These are phyloP conservation scores for Drosophila busckii DNA, from an alignment of 1,140 invertebrate species.

Conservation along the genomic window DNA sequence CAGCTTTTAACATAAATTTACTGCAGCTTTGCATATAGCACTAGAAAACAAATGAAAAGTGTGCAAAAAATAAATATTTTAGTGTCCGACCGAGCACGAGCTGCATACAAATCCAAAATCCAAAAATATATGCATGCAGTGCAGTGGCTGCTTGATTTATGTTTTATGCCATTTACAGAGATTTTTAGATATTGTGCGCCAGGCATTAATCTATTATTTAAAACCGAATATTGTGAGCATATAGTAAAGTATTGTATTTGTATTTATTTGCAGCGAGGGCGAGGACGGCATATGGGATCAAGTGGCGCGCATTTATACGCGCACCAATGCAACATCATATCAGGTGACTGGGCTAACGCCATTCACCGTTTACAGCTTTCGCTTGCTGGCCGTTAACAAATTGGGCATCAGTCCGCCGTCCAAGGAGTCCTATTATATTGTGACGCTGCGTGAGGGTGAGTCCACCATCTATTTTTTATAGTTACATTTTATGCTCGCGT, in stretches of 20 bases:
- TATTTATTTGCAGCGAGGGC: constrained; percentile 81
- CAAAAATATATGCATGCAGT: too few species aligned
- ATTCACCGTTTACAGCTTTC: constrained; percentile 88
- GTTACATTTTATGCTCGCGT: not conserved
- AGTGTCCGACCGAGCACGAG: constrained; percentile 59
- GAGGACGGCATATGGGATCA: constrained; percentile 84
- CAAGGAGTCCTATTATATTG: constrained; percentile 87
- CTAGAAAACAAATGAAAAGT: too few species aligned
- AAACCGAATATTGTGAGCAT: not conserved
- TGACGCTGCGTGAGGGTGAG: constrained; percentile 87
- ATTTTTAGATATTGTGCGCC: too few species aligned
- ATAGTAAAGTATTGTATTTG: constrained; percentile 18
- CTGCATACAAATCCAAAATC: constrained; percentile 33
- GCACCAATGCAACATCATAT: constrained; percentile 84
- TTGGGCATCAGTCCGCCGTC: constrained; percentile 85
- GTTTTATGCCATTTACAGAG: too few species aligned
- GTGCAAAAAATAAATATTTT: constrained; percentile 60
- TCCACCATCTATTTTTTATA: too few species aligned
- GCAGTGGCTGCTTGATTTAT: too few species aligned
- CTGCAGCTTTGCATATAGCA: constrained; percentile 69
- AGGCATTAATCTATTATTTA: too few species aligned
- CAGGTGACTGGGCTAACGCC: constrained; percentile 84
- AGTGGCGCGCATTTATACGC: constrained; percentile 83
- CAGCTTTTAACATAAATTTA: constrained; percentile 72
- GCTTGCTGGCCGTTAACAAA: constrained; percentile 85